Evolutionary conservation across 2,888 invertebrate genomes (phyloP), one percentile per base, ranked within the genome.

Genomic region (Standfussiana lucernea): DNA sequence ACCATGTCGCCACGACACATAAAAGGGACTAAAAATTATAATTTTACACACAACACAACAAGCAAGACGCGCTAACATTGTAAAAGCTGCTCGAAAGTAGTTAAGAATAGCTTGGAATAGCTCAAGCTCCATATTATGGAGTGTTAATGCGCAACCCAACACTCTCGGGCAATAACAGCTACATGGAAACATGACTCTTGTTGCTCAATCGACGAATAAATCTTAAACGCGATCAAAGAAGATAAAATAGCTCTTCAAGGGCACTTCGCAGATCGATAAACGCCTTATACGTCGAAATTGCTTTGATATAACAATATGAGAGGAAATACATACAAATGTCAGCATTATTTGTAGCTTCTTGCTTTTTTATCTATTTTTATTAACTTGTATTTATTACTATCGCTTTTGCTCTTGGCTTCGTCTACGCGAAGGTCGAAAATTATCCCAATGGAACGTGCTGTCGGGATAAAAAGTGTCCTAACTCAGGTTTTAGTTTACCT

Each of bases 121-220:
- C 74, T 70, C 62, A 65, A 77, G 53, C 75, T 65, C 69, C 75
- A 24, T 75, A 72, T 73, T 70, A 78, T 81, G 56, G 75, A 69
- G 83, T 81, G 81, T 75, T 81, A 84, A 81, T 84, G 82, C 72
- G 65, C 62, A 61, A 83, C 56, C 75, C 47, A 62, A 67, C 71
- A 70, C 71, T 80, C 59, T 59, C 47, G 7, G 56, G 65, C 77
- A 78, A 73, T 81, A 71, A 78, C 50, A 84, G 40, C 59, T 70
- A 75, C 62, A 45, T 42, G 59, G 74, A 75, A 77, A 77, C 74
- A 75, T 37, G 77, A 67, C 35, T 64, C 62, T 64, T 53, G 64
- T 70, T 79, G 72, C 81, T 71, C 62, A 59, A 84, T 84, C 40
- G 69, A 65, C 62, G 53, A 72, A 81, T 81, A 81, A 78, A 84